A percentile compares a stretch with the other conserved stretches of the same genome.
Conservation (phyloP, 2,113 vertebrate genomes). For the Pardalotus punctatus region DNA sequence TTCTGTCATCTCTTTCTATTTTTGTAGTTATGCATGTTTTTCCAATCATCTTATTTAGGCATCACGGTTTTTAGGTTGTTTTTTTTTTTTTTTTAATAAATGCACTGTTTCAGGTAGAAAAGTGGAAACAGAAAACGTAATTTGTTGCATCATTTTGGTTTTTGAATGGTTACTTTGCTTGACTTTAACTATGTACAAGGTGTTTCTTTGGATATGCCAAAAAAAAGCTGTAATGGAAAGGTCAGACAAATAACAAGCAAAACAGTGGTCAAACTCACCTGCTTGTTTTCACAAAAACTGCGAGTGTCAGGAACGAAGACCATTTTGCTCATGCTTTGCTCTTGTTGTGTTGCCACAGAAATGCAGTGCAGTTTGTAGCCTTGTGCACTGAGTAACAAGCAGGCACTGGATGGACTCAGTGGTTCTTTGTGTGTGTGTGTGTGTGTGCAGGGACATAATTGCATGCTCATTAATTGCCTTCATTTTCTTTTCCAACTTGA, state of each 20-base stretch:
- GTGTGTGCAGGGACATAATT: too few species aligned
- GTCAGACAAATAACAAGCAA: not conserved
- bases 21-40: not conserved
- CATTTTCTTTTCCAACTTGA: not conserved
- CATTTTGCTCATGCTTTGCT: not conserved
- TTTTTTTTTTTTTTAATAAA: not conserved
- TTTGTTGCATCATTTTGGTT: not conserved
- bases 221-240: not conserved
- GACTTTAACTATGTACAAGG: not conserved
- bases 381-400: not conserved
- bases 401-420: not conserved
- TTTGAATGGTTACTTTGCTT: not conserved
- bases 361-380: not conserved
- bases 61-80: not conserved
- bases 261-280: not conserved
- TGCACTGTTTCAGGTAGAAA: not conserved
- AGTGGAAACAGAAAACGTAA: not conserved
- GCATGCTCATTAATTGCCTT: not conserved
- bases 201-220: not conserved
- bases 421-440: not conserved
- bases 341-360: not conserved
- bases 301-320: not conserved
- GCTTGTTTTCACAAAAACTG: not conserved
- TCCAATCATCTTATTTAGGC: not conserved
- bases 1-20: conserved; percentile 22